These are phyloP conservation scores for Acholoe squamosa DNA, from an alignment of 2,888 invertebrate genomes.

Conservation along the genomic window DNA sequence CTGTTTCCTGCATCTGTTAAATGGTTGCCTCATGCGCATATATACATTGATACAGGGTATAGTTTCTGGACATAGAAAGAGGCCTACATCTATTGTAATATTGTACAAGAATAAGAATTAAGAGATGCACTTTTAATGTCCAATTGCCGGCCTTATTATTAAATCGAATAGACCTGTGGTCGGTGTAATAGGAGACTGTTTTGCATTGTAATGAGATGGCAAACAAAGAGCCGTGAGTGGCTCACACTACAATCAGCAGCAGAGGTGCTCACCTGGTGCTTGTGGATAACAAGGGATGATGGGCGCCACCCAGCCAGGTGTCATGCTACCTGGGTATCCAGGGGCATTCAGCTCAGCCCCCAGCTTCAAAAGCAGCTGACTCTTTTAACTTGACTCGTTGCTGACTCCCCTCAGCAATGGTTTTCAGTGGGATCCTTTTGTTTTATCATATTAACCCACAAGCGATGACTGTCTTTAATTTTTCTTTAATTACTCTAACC, in stretches of 20 bases:
- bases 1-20: no score
- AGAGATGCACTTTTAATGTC: no score
- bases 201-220: background rate
- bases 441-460: background rate
- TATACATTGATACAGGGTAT: no score
- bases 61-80: no score
- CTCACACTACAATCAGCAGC: background rate
- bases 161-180: no score
- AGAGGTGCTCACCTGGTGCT: background rate
- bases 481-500: background rate
- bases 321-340: constrained; percentile 49
- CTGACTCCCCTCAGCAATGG: no score
- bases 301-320: background rate
- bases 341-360: background rate
- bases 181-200: no score
- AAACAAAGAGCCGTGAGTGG: background rate
- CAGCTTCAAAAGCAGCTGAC: background rate
- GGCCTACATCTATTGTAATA: no score
- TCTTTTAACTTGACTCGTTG: no score
- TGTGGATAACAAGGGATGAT: background rate
- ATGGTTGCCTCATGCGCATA: no score
- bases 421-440: background rate
- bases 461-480: background rate
- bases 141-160: no score
- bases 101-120: no score